Evolutionary conservation across 2,888 invertebrate genomes (phyloP).

Genomic region (Rambutsinella grinnellia): DNA sequence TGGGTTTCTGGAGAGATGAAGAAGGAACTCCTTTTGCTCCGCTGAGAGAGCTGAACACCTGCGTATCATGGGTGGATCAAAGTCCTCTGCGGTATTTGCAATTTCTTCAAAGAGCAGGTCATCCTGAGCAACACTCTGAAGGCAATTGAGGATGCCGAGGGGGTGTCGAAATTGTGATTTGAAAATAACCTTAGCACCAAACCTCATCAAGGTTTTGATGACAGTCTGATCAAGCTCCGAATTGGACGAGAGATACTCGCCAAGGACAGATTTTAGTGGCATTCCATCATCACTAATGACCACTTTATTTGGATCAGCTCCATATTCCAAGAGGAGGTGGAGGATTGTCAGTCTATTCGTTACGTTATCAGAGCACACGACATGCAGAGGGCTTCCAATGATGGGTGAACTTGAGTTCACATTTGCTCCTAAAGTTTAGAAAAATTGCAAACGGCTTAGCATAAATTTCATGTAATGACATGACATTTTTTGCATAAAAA

Average conservation of each 20-base stretch:
- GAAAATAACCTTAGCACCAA: slow-evolving; percentile 80
- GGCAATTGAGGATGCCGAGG: slow-evolving; percentile 84
- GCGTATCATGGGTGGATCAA: slow-evolving; percentile 84
- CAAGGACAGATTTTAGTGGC: slow-evolving; percentile 82
- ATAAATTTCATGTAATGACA: no score
- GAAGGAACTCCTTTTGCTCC: slow-evolving; percentile 76
- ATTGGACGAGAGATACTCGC: slow-evolving; percentile 85
- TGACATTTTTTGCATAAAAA: no score
- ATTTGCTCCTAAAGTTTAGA: slow-evolving; percentile 76
- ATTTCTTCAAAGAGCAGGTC: slow-evolving; percentile 73
- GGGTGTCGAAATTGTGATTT: slow-evolving; percentile 88
- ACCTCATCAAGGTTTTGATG: slow-evolving; percentile 78
- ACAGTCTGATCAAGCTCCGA: slow-evolving; percentile 76
- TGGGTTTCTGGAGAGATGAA: slow-evolving; percentile 78
- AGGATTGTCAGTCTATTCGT: slow-evolving; percentile 73
- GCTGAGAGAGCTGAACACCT: slow-evolving; percentile 78
- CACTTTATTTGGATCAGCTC: slow-evolving; percentile 82
- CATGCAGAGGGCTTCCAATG: slow-evolving; percentile 85
- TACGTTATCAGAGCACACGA: slow-evolving; percentile 85
- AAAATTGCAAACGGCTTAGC: no score
- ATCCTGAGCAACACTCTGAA: slow-evolving; percentile 76
- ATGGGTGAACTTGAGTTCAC: slow-evolving; percentile 85
- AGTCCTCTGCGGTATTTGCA: slow-evolving; percentile 74
- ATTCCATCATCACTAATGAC: slow-evolving; percentile 80
- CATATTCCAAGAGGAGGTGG: slow-evolving; percentile 78